Conservation (phyloP, 2,888 invertebrate genomes). For the Augiades crinisus region DNA sequence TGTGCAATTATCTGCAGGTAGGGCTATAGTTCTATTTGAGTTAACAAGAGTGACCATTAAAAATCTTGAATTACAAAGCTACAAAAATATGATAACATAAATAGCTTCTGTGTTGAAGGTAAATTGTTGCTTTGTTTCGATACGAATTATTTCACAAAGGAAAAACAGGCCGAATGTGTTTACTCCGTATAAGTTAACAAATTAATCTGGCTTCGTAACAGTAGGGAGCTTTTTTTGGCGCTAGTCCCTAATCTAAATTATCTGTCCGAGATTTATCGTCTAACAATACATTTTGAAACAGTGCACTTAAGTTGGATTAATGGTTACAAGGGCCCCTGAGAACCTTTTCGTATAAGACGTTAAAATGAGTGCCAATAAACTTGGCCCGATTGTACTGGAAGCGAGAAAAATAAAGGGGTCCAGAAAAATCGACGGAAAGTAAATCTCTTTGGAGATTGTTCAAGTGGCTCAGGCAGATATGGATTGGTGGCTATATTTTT, state of each 20-base stretch:
- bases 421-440: constrained; percentile 1
- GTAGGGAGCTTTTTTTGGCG: background rate
- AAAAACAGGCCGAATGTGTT: too few relatives aligned
- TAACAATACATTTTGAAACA: constrained; percentile 13
- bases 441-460: constrained; percentile 1
- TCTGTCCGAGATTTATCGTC: constrained; percentile 11
- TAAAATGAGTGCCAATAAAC: constrained; percentile 30
- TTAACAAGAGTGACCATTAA: too few relatives aligned
- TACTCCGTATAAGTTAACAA: background rate
- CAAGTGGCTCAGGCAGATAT: background rate
- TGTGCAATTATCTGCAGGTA: too few relatives aligned
- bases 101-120: too few relatives aligned
- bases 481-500: background rate
- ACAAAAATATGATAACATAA: too few relatives aligned
- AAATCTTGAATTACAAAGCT: too few relatives aligned
- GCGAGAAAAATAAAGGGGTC: constrained; percentile 28
- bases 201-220: too few relatives aligned
- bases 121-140: too few relatives aligned
- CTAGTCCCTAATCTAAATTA: background rate
- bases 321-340: constrained; percentile 23
- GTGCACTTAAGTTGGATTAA: constrained; percentile 29
- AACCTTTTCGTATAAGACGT: constrained; percentile 22
- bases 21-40: too few relatives aligned
- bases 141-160: too few relatives aligned
- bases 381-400: constrained; percentile 20